These are phyloP conservation scores for Aphidius ervi DNA, from an alignment of 1,140 invertebrate genomes.

Conservation along the genomic window DNA sequence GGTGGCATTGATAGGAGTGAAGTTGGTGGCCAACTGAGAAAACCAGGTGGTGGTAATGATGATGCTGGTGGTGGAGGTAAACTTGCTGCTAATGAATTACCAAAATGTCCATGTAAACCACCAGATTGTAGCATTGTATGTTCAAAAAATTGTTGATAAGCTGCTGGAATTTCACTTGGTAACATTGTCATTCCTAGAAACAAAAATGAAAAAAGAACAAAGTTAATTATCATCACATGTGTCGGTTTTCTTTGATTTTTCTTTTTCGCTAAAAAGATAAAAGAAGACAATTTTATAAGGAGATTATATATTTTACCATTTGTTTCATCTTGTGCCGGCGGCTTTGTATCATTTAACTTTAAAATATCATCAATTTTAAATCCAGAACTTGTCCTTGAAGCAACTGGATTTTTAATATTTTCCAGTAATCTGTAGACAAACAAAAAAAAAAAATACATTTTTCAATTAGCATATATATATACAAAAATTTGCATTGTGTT, in stretches of 20 bases:
- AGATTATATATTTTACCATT: conserved; percentile 32
- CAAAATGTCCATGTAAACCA: conserved; percentile 34
- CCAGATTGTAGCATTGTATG: conserved; percentile 48
- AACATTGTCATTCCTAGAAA: conserved; percentile 1
- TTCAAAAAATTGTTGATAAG: conserved; percentile 46
- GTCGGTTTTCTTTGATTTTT: no score
- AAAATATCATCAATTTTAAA: conserved; percentile 76
- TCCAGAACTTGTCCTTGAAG: conserved; percentile 55
- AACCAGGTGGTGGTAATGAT: conserved; percentile 36
- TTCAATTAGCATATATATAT: conserved; percentile 2
- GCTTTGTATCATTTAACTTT: conserved; percentile 57
- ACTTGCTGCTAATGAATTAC: conserved; percentile 30
- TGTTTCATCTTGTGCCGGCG: conserved; percentile 38
- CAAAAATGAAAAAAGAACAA: neutral
- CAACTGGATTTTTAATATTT: conserved; percentile 53
- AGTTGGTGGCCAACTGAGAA: conserved; percentile 44
- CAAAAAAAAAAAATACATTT: conserved; percentile 9
- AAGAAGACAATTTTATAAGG: no score
- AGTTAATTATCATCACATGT: no score
- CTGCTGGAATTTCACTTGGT: conserved; percentile 1
- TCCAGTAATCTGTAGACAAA: conserved; percentile 51
- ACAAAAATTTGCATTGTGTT: neutral
- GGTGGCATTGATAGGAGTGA: conserved; percentile 36
- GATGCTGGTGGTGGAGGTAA: conserved; percentile 35
- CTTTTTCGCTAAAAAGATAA: neutral